Conservation (phyloP, 2,113 vertebrate species). For the Oplegnathus fasciatus region DNA sequence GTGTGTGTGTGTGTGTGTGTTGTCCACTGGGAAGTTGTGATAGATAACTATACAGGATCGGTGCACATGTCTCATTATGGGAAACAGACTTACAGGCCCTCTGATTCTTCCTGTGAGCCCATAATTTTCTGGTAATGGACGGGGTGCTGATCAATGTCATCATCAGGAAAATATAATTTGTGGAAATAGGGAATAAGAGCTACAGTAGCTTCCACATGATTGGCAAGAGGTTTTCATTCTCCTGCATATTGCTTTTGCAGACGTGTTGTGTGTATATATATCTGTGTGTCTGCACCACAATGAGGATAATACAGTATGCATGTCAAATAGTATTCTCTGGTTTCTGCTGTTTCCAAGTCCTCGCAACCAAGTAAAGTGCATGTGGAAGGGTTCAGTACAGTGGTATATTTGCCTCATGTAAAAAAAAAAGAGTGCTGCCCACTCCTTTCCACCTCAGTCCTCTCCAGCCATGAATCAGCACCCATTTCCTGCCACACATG, state of each 20-base stretch:
- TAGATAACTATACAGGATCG: slow-evolving; percentile 12
- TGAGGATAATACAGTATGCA: not conserved
- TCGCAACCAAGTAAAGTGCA: not conserved
- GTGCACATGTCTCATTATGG: slow-evolving; percentile 50
- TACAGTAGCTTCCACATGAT: slow-evolving; percentile 6
- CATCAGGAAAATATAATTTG: slow-evolving; percentile 10
- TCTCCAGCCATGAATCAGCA: slow-evolving; percentile 47
- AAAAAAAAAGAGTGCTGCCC: not conserved
- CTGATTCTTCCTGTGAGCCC: slow-evolving; percentile 71
- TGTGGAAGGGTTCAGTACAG: not conserved
- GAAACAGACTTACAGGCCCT: slow-evolving; percentile 49
- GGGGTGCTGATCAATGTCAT: slow-evolving; percentile 58
- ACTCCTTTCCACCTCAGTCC: slow-evolving; percentile 44
- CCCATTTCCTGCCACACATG: slow-evolving; percentile 50
- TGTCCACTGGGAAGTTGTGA: slow-evolving; percentile 9
- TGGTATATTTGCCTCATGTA: not conserved
- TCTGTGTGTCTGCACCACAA: slow-evolving; percentile 2
- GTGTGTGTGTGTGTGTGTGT: not conserved
- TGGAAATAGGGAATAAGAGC: slow-evolving; percentile 8
- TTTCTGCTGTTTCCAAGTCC: slow-evolving; percentile 9
- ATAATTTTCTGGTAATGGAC: slow-evolving; percentile 37
- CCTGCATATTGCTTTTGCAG: not conserved
- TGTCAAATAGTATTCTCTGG: not conserved
- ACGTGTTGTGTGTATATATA: not conserved
- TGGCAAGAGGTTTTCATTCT: not conserved